Conservation (phyloP, 2,797 vertebrate genomes). For the Chiroxiphia lanceolata region DNA sequence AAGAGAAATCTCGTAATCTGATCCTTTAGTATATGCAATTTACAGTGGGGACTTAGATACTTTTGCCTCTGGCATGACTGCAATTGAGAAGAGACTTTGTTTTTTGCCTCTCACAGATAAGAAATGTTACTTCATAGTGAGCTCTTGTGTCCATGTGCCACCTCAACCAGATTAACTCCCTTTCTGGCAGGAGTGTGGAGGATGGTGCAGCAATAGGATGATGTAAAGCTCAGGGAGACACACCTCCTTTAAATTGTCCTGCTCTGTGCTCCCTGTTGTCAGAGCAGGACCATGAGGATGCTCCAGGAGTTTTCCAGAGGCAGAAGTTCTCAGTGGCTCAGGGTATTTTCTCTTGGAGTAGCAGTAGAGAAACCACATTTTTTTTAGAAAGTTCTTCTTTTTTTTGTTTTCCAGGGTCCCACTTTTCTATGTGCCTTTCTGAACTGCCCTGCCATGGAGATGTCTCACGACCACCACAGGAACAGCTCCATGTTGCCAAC, state of each 20-base stretch:
- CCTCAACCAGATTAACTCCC: not conserved
- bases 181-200: not conserved
- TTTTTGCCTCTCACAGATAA: not conserved
- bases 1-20: constrained; percentile 23
- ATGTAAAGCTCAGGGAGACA: not conserved
- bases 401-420: constrained; percentile 18
- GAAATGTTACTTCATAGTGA: not conserved
- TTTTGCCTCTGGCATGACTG: not conserved
- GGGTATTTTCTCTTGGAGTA: not conserved
- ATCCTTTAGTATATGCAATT: not conserved
- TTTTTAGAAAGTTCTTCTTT: not conserved
- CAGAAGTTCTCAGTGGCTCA: not conserved
- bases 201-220: not conserved
- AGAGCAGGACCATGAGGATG: not conserved
- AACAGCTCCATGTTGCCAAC: constrained; percentile 17
- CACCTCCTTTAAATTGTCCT: not conserved
- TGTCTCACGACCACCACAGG: constrained; percentile 2
- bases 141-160: not conserved
- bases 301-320: not conserved
- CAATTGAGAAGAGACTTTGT: not conserved
- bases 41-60: not conserved
- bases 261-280: not conserved
- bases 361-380: not conserved
- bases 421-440: not conserved
- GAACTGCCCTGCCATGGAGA: not conserved